phyloP scores from a whole-genome alignment of 2,113 vertebrate species.

The Cochlearius cochlearius region DNA sequence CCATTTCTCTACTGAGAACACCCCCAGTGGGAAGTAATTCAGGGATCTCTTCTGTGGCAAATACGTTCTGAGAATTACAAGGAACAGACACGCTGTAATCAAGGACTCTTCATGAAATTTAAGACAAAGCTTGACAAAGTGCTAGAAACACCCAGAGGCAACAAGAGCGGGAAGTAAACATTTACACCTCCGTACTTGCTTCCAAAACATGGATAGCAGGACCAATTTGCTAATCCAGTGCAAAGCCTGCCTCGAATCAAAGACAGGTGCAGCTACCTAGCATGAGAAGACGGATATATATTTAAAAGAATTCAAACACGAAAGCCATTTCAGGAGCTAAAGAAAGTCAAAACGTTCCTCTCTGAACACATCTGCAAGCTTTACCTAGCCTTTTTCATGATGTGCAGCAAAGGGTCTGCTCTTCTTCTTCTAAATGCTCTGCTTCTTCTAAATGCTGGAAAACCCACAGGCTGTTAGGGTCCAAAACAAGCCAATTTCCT shows the following conservation, averaged over 20 bases:
- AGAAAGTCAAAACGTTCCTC: not conserved
- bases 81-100: not conserved
- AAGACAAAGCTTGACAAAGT: not conserved
- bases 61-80: not conserved
- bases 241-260: slow-evolving; percentile 4
- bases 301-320: not conserved
- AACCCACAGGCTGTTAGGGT: not conserved
- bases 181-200: not conserved
- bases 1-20: not conserved
- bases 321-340: not conserved
- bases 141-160: not conserved
- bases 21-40: not conserved
- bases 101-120: not conserved
- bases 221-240: not conserved
- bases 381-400: not conserved
- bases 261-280: not conserved
- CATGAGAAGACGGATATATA: not conserved
- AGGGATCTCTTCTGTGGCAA: not conserved
- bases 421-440: too few species aligned
- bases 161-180: not conserved
- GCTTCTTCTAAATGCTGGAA: not conserved
- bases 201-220: slow-evolving; percentile 2
- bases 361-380: not conserved
- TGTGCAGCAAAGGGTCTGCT: not conserved
- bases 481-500: not conserved